A percentile compares a stretch with the other conserved stretches of the same genome.
Evolutionary conservation across 2,113 vertebrate species (phyloP).

Genomic region (Orycteropus afer): DNA sequence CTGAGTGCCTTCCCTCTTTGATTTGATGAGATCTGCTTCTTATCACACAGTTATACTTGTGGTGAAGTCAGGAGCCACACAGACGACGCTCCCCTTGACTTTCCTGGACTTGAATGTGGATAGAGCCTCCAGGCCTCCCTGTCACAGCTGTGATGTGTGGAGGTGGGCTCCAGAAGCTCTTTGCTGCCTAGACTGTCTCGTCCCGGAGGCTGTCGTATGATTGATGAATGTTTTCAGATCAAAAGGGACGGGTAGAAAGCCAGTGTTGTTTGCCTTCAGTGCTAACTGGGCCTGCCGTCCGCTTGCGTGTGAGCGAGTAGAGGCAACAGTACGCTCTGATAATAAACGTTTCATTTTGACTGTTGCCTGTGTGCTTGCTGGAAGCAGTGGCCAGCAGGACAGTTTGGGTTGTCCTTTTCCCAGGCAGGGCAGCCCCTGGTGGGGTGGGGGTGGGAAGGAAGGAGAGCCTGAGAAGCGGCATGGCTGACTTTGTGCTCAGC

Average conservation of each 20-base stretch:
- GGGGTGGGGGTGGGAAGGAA: not conserved
- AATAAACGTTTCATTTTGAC: not conserved
- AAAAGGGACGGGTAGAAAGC: not conserved
- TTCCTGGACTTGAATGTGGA: not conserved
- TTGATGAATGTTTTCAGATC: slow-evolving; percentile 65
- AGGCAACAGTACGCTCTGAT: not conserved
- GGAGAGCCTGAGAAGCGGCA: not conserved
- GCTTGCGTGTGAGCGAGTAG: not conserved
- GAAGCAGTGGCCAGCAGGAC: not conserved
- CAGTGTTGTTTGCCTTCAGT: not conserved
- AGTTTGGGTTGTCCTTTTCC: not conserved
- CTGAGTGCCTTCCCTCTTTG: not conserved
- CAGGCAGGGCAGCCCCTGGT: not conserved
- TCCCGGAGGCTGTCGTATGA: slow-evolving; percentile 51
- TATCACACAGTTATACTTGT: not conserved
- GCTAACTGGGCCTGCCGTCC: slow-evolving; percentile 2
- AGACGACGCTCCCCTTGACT: not conserved
- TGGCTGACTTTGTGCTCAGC: fast-evolving
- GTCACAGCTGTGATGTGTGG: not conserved
- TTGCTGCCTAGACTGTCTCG: slow-evolving; percentile 18
- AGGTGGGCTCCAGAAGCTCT: not conserved
- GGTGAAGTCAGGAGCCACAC: slow-evolving; percentile 5
- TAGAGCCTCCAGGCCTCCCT: slow-evolving; percentile 44
- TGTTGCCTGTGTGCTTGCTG: not conserved
- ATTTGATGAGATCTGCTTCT: slow-evolving; percentile 14